A percentile compares a stretch with the other conserved stretches of the same genome.
phyloP scores from a whole-genome alignment of 2,113 vertebrate species.

The Channa argus region DNA sequence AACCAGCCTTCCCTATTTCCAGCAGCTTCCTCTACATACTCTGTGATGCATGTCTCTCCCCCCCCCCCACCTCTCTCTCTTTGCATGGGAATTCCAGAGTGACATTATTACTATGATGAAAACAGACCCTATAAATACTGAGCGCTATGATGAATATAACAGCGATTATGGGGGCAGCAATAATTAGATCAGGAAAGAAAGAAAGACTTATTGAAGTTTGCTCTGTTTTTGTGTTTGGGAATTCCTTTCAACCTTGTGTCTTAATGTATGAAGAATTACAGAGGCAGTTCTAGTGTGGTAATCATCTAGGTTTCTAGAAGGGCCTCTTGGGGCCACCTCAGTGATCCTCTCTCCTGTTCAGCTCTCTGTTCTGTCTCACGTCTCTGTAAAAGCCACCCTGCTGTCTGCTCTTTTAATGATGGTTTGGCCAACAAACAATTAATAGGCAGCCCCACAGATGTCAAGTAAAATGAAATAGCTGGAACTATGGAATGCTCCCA shows the following conservation, averaged over 20 bases:
- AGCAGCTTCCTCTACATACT: slow-evolving; percentile 64
- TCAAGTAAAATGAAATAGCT: slow-evolving; percentile 69
- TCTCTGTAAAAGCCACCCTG: slow-evolving; percentile 72
- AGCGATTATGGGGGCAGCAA: slow-evolving; percentile 82
- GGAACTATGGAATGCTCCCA: slow-evolving; percentile 50
- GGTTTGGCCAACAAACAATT: slow-evolving; percentile 81
- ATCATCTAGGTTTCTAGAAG: slow-evolving; percentile 73
- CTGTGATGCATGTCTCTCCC: slow-evolving; percentile 56
- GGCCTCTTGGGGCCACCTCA: slow-evolving; percentile 68
- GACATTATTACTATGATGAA: slow-evolving; percentile 85
- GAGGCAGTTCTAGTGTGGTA: slow-evolving; percentile 72
- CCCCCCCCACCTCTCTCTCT: slow-evolving; percentile 42
- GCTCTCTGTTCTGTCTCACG: slow-evolving; percentile 63
- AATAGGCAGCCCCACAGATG: slow-evolving; percentile 73
- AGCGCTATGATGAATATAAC: slow-evolving; percentile 87
- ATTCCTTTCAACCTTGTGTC: slow-evolving; percentile 81
- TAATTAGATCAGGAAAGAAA: slow-evolving; percentile 83
- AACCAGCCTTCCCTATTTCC: slow-evolving; percentile 45
- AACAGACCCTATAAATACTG: slow-evolving; percentile 86
- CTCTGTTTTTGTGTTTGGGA: slow-evolving; percentile 86
- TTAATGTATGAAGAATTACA: slow-evolving; percentile 83
- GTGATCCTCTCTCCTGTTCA: slow-evolving; percentile 66
- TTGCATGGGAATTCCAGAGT: slow-evolving; percentile 84
- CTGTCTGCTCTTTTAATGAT: slow-evolving; percentile 77
- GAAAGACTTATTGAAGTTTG: slow-evolving; percentile 79